Percentiles rank a stretch among this genome's conserved stretches.
Conservation (phyloP, 2,888 invertebrate genomes). For the Andrena camellia region DNA sequence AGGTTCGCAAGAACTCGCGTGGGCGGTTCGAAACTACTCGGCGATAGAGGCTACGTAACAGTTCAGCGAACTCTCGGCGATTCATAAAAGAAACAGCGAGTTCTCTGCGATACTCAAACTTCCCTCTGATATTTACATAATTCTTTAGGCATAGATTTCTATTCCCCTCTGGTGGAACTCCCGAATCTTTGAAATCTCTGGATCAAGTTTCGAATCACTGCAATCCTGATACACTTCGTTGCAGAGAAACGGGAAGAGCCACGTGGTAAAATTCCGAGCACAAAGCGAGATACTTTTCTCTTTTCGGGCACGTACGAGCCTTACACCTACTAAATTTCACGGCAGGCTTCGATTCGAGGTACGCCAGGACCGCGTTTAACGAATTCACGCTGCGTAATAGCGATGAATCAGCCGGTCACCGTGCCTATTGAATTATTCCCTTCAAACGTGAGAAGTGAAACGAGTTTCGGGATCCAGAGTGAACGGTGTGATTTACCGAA, state of each 20-base stretch:
- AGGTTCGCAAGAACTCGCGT: conserved; percentile 33
- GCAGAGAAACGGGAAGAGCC: not conserved
- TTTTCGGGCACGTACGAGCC: conserved; percentile 25
- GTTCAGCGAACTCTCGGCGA: conserved; percentile 10
- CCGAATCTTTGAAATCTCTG: too few relatives aligned
- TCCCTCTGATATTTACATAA: too few relatives aligned
- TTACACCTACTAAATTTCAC: conserved; percentile 39
- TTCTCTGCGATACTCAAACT: too few relatives aligned
- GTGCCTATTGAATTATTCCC: conserved; percentile 27
- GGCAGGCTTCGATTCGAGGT: not conserved
- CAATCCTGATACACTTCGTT: not conserved
- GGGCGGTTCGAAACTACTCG: conserved; percentile 30
- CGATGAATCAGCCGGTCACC: not conserved
- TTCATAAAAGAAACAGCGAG: not conserved
- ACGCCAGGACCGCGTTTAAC: conserved; percentile 12
- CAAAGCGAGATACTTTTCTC: conserved; percentile 11
- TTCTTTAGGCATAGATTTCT: too few relatives aligned
- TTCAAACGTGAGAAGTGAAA: conserved; percentile 49
- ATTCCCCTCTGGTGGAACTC: too few relatives aligned
- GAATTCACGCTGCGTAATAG: conserved; percentile 34
- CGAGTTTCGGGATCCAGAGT: conserved; percentile 11
- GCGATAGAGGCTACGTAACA: conserved; percentile 9
- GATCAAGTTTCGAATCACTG: too few relatives aligned
- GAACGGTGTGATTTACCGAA: conserved; percentile 3
- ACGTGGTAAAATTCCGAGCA: conserved; percentile 3